Conservation (phyloP, 1,140 invertebrate genomes). For the Papilio xuthus region DNA sequence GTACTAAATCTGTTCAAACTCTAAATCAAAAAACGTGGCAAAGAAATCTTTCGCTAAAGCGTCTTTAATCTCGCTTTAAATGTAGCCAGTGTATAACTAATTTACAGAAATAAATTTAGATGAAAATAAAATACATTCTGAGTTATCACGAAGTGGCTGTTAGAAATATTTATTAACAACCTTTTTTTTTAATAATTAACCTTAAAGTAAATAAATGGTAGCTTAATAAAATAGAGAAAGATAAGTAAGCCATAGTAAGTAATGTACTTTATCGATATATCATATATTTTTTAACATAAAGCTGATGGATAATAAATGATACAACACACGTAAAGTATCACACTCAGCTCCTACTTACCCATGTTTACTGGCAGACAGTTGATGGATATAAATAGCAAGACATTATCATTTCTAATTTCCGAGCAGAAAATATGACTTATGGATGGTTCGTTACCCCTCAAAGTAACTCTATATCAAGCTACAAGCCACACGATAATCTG, state of each 20-base stretch:
- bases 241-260: too few species aligned
- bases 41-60: not conserved
- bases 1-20: not conserved
- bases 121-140: too few species aligned
- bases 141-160: too few species aligned
- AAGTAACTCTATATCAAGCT: slow-evolving; percentile 63
- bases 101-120: not conserved
- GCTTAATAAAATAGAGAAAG: too few species aligned
- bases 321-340: not conserved
- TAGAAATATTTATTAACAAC: too few species aligned
- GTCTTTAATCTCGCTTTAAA: not conserved
- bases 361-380: slow-evolving; percentile 19
- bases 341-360: not conserved
- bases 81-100: not conserved
- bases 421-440: slow-evolving; percentile 49
- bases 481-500: slow-evolving; percentile 68
- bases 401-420: slow-evolving; percentile 41
- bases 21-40: slow-evolving; percentile 1
- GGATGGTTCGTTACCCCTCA: slow-evolving; percentile 53
- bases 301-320: not conserved
- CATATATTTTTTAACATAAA: too few species aligned
- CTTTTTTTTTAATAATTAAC: too few species aligned
- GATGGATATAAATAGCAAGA: slow-evolving; percentile 38
- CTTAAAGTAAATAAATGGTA: too few species aligned
- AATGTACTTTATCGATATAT: too few species aligned